Evolutionary conservation across 2,113 vertebrate genomes (phyloP), one percentile per base, ranked within the genome.

Genomic region (Pycnonotus jocosus): DNA sequence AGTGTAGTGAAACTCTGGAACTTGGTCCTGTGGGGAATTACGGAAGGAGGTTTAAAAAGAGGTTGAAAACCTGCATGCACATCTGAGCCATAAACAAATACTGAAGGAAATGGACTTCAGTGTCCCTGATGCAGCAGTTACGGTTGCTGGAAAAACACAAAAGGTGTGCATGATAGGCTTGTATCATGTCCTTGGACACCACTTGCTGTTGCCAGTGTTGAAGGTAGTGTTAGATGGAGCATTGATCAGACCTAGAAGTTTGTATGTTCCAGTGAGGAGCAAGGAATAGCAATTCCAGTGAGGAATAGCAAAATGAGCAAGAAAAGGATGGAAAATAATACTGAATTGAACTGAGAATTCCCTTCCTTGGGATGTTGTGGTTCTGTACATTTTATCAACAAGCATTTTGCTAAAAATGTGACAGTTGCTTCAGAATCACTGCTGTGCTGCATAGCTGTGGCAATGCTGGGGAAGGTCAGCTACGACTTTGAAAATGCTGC

Each of bases 141-240:
- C 27, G 47, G n/a, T 10, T 72, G 62, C 66, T 69, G 58, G 48
- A 45, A 33, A 57, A 40, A 24, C 8, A 20, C 1, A 22, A 10
- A 25, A 73, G 58, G 9, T 20, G 6, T 20, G 16, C 11, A 8
- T 1, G 1, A 7, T 14, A 54, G 58, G 31, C 20, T 47, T 64
- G 0, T 14, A 2, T 64, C 5, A 2, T 44, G 20, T 69, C 24
- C 24, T 4, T 25, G 4, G 44, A 1, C 15, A 56, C 15, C 4
- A 2, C 9, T 35, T n/a, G 53, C 27, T 74, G 33, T 28, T 78
- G 56, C 51, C 54, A 53, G 31, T 23, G 76, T 6, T 30, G 53
- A 30, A 40, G 40, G 20, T 19, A 16, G 35, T 37, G 45, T 45
- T 53, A 44, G 61, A 11, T 24, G 28, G 45, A 37, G 13, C 37